Conservation (phyloP, 2,113 vertebrate genomes). For the Labeo rohita region DNA sequence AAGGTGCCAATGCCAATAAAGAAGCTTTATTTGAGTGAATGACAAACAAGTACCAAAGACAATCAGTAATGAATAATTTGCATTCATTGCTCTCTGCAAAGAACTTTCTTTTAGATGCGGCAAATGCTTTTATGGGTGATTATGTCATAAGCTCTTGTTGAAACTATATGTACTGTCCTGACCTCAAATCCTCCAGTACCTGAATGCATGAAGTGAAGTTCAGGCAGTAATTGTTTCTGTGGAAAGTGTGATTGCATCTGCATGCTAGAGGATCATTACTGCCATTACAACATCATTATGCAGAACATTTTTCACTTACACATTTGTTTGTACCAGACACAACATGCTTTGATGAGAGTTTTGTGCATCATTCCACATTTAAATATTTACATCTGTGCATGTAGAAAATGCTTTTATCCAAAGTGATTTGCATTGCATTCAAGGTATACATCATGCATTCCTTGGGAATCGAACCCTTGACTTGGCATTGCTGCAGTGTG, state of each 20-base stretch:
- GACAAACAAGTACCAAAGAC: neutral
- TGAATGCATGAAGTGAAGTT: neutral
- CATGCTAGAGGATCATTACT: neutral
- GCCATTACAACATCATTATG: neutral
- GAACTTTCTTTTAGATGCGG: neutral
- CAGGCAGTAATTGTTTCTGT: slow-evolving; percentile 3
- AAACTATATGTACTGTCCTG: neutral
- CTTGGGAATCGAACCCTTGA: neutral
- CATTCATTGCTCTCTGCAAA: neutral
- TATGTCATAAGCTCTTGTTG: neutral
- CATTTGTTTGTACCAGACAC: neutral
- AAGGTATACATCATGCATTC: neutral
- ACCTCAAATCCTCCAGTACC: neutral
- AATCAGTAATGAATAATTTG: neutral
- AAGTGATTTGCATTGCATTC: neutral
- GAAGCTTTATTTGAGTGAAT: neutral
- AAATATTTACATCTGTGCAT: neutral
- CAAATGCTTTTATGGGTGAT: neutral
- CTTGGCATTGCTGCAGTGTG: neutral
- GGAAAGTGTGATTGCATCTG: neutral
- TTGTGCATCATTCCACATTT: neutral
- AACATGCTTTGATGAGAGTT: neutral
- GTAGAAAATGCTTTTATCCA: neutral
- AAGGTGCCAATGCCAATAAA: too few species aligned
- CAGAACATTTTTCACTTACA: neutral